Percentiles rank a stretch among this genome's conserved stretches.
These are phyloP conservation scores for Notoglanidium macrostoma DNA, from an alignment of 2,797 vertebrate genomes.

Conservation along the genomic window DNA sequence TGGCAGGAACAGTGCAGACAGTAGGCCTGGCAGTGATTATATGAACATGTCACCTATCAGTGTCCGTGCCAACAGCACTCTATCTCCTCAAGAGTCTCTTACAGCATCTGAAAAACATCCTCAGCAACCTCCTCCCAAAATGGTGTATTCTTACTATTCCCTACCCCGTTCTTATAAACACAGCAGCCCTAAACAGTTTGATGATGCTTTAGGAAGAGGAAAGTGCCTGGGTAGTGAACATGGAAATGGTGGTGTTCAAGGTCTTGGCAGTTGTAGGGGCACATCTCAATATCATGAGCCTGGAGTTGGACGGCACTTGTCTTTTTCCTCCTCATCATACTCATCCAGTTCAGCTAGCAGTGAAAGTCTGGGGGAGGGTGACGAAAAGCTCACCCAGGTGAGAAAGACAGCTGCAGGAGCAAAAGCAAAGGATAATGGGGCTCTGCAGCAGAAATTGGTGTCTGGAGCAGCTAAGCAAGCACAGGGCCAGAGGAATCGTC, in stretches of 20 bases:
- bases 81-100: conserved; percentile 64
- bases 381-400: conserved; percentile 62
- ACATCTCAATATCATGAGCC: conserved; percentile 66
- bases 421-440: conserved; percentile 64
- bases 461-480: conserved; percentile 64
- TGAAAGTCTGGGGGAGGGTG: conserved; percentile 79
- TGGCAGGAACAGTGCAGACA: conserved; percentile 74
- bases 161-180: conserved; percentile 80
- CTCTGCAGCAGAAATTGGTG: conserved; percentile 62
- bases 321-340: conserved; percentile 75
- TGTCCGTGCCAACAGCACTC: conserved; percentile 70
- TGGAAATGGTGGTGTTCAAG: conserved; percentile 59
- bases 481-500: conserved; percentile 65
- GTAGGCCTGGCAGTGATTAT: conserved; percentile 76
- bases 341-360: conserved; percentile 82
- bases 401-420: conserved; percentile 40
- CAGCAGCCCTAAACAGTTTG: conserved; percentile 70
- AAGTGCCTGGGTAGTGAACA: conserved; percentile 65
- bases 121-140: conserved; percentile 72
- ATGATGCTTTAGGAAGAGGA: conserved; percentile 66
- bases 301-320: conserved; percentile 66
- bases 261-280: conserved; percentile 46
- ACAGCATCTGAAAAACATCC: conserved; percentile 62
- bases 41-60: conserved; percentile 85
- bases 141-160: conserved; percentile 79